Conservation (phyloP, 1,140 invertebrate genomes). For the Cherax destructor region DNA sequence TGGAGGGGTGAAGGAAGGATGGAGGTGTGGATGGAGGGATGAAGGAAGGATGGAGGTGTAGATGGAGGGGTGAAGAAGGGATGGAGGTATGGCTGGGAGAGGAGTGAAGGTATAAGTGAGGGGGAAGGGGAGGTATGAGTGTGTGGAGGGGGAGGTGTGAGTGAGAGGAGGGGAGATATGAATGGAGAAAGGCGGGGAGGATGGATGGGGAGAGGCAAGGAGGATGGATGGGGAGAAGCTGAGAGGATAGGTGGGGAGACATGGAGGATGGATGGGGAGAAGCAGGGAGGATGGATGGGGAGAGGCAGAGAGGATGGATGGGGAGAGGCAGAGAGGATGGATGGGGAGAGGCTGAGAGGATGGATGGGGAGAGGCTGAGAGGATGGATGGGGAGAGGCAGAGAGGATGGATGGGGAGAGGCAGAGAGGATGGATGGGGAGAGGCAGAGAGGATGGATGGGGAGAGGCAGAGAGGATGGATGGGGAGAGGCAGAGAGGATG, state of each 20-base stretch:
- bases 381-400: background rate
- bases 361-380: background rate
- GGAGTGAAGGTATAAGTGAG: background rate
- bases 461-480: background rate
- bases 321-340: background rate
- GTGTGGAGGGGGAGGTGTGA: background rate
- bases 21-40: background rate
- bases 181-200: background rate
- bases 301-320: background rate
- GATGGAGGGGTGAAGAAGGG: background rate
- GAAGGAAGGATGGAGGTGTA: too few species aligned
- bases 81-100: background rate
- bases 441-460: background rate
- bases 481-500: background rate
- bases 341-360: background rate
- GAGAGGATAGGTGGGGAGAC: background rate
- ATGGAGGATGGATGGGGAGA: background rate
- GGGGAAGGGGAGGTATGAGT: background rate
- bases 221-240: background rate
- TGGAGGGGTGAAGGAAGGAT: background rate
- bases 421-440: background rate
- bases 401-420: background rate
- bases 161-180: background rate
- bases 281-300: background rate
- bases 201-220: background rate